phyloP scores from a whole-genome alignment of 2,113 vertebrate genomes.

The Centrocercus urophasianus region DNA sequence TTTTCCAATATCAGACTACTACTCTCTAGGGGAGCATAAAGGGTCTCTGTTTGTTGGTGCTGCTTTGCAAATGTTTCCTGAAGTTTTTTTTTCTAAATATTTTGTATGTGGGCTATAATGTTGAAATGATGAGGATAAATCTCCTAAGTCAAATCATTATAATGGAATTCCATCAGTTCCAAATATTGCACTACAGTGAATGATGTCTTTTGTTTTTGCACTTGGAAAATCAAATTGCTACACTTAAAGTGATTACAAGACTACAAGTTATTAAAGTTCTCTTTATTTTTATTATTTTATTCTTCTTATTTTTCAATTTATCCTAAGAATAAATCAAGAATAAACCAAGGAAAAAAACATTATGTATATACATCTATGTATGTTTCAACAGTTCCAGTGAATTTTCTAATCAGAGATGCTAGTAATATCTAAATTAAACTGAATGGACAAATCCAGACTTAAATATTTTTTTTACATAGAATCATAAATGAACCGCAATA shows the following conservation, averaged over 20 bases:
- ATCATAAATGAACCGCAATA: background rate
- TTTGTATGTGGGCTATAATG: background rate
- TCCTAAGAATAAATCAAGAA: background rate
- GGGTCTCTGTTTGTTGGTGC: background rate
- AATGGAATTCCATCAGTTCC: background rate
- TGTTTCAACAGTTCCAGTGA: background rate
- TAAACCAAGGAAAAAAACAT: background rate
- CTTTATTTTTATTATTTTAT: background rate
- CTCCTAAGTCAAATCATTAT: background rate
- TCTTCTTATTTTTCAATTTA: background rate
- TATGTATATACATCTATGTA: too few relatives aligned
- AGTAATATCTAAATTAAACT: background rate
- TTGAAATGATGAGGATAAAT: background rate
- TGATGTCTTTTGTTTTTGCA: background rate
- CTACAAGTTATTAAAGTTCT: background rate
- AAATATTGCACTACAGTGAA: background rate
- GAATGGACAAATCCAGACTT: background rate
- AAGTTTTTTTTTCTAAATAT: background rate
- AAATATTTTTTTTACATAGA: background rate
- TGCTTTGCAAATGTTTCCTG: conserved; percentile 33
- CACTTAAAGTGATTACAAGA: background rate
- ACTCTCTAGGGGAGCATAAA: background rate
- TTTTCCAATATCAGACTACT: background rate
- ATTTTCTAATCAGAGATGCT: background rate
- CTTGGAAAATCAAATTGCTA: background rate